Evolutionary conservation across 2,888 invertebrate species (phyloP).

Genomic region (Hipparchia semele): DNA sequence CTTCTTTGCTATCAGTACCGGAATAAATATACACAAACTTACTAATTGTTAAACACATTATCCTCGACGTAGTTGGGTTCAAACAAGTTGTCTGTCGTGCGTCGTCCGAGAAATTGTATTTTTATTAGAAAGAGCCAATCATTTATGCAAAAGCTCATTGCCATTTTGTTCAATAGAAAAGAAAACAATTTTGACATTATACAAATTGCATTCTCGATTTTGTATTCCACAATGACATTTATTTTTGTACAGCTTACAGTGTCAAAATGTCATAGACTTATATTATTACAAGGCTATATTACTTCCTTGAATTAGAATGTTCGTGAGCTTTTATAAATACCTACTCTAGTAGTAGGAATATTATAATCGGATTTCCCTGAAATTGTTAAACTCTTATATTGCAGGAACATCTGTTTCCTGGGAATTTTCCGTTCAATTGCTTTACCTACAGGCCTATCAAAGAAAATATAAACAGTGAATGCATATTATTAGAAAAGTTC

Average conservation of each 20-base stretch:
- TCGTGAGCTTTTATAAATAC: neutral
- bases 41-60: no score
- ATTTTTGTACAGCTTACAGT: conserved; percentile 2
- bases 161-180: neutral
- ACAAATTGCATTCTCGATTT: neutral
- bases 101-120: no score
- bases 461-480: no score
- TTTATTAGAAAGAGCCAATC: neutral
- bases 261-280: neutral
- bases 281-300: no score
- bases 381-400: neutral
- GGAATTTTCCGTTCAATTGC: neutral
- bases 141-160: conserved; percentile 4
- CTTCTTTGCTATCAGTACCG: no score
- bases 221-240: conserved; percentile 6
- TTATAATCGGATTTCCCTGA: conserved; percentile 8
- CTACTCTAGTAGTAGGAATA: neutral
- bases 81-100: no score
- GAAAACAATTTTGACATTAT: conserved; percentile 1
- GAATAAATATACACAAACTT: no score
- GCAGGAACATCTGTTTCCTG: neutral
- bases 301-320: neutral
- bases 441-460: no score
- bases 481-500: no score
- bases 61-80: no score